A percentile compares a stretch with the other conserved stretches of the same genome.
Evolutionary conservation across 1,140 invertebrate genomes (phyloP).

Genomic region (Hyphantria cunea): DNA sequence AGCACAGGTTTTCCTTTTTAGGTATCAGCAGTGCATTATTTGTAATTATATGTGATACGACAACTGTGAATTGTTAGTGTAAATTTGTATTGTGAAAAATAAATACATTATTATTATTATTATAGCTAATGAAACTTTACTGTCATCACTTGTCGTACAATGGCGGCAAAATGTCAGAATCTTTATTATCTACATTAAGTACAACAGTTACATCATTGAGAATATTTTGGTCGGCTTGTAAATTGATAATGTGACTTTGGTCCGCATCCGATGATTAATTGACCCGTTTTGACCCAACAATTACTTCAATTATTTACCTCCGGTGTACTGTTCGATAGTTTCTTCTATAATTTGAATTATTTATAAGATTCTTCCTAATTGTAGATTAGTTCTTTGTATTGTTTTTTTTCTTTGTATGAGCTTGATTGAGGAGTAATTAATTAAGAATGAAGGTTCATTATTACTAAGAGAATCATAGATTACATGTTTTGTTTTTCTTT

Average conservation of each 20-base stretch:
- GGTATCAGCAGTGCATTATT: no score
- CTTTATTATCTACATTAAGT: neutral
- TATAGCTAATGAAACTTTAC: no score
- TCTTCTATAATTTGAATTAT: constrained; percentile 24
- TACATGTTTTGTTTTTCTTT: no score
- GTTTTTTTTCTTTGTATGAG: neutral
- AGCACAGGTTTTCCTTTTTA: no score
- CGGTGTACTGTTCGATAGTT: constrained; percentile 49
- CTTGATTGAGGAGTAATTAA: neutral
- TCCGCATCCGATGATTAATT: constrained; percentile 74
- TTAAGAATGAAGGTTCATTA: neutral
- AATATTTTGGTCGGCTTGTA: constrained; percentile 58
- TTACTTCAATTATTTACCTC: constrained; percentile 79
- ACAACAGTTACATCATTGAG: neutral
- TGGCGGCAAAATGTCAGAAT: no score
- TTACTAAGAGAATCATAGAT: no score
- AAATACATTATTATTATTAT: no score
- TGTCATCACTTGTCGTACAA: no score
- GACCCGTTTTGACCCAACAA: constrained; percentile 74
- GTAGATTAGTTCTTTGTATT: constrained; percentile 6
- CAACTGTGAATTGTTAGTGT: no score
- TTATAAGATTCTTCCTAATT: constrained; percentile 26
- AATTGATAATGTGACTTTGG: constrained; percentile 61
- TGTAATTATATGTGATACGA: no score
- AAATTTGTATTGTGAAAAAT: no score